Conservation (phyloP, 1,140 invertebrate genomes). For the Cataglyphis hispanica region DNA sequence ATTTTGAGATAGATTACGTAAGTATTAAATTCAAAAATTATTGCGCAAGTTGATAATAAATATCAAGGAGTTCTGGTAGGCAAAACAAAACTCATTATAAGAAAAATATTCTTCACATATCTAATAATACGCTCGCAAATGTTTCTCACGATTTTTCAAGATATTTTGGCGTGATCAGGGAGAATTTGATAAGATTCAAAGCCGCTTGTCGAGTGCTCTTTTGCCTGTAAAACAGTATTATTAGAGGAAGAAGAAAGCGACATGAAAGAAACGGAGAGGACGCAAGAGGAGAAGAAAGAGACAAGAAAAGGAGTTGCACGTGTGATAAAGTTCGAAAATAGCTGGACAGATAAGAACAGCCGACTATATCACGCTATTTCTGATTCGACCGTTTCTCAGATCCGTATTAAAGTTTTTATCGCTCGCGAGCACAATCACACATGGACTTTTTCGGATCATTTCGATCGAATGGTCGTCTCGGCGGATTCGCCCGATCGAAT, state of each 20-base stretch:
- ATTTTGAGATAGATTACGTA: slow-evolving; percentile 19
- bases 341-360: slow-evolving; percentile 50
- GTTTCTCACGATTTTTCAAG: background rate
- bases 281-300: background rate
- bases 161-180: background rate
- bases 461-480: background rate
- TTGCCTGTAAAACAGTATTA: background rate
- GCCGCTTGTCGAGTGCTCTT: background rate
- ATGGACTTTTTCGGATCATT: background rate
- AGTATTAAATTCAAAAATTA: background rate
- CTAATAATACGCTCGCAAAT: background rate
- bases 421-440: slow-evolving; percentile 15
- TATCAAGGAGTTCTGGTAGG: background rate
- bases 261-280: background rate
- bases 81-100: background rate
- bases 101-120: background rate
- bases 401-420: slow-evolving; percentile 55
- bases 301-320: slow-evolving; percentile 14
- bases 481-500: background rate
- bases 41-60: background rate
- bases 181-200: slow-evolving; percentile 11
- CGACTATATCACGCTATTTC: slow-evolving; percentile 44
- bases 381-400: slow-evolving; percentile 41
- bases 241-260: background rate
- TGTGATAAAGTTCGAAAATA: slow-evolving; percentile 61